Evolutionary conservation across 92 coral and sea anemone genomes (phyloP), one percentile per base, ranked within the genome.

Genomic region (Anthopleura xanthogrammica): DNA sequence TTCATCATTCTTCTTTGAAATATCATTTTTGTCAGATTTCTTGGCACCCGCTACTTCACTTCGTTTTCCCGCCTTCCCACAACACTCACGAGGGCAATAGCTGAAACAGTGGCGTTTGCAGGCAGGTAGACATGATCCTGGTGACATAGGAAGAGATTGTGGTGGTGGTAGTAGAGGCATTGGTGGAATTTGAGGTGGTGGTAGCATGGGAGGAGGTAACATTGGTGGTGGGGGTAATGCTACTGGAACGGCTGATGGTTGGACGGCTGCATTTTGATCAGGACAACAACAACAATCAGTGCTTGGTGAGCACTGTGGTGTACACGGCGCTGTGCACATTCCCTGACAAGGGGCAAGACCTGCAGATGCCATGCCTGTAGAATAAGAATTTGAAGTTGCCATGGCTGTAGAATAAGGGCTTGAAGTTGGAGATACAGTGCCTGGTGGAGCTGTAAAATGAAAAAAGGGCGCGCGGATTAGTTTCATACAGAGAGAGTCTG

Each of bases 221-320:
- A 39, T 73, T 57, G 92, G 92, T 78, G 82, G 40, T 73, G 81
- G 41, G 40, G 86, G 84, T 2, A 41, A 46, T 19, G 57, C 24
- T 43, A 79, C 73, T 73, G 83, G 85, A 22, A 80, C 82, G 52
- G 85, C 57, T 23, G 80, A 56, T 86, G 83, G 83, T 29, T 77
- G 83, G 46, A 79, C 75, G 77, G 86, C 87, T 58, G 85, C 75
- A 68, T 79, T 85, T 16, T 85, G 83, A 65, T 88, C 84, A n/a
- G 94, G 89, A 72, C 98, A 94, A 79, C 98, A 94, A 46, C 98
- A 94, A 72, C 95, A 94, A 79, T 92, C 98, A 64, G 91, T 87
- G 60, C 82, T 89, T 76, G 87, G 76, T 71, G 91, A 75, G 23
- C 95, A 91, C 55, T 77, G 80, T 62, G 85, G 82, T 7, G 90